Percentiles rank a stretch among this genome's conserved stretches.
Conservation (phyloP, 2,113 vertebrate species). For the Ophiodon elongatus region DNA sequence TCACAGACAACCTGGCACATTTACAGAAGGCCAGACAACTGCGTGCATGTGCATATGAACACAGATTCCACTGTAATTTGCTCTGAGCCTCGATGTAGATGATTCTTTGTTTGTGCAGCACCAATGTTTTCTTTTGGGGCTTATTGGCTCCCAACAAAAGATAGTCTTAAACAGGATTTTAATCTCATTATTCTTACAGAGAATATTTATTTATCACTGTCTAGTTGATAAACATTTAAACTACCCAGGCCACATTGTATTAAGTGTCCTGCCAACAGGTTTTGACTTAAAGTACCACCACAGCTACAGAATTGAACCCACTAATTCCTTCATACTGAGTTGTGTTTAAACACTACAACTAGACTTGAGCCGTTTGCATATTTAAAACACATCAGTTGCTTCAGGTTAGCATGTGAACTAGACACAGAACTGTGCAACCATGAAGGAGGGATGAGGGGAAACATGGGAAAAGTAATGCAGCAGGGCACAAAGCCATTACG, state of each 20-base stretch:
- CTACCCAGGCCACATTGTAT: not conserved
- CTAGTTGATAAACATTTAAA: conserved; percentile 30
- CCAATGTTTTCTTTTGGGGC: conserved; percentile 20
- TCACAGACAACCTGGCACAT: conserved; percentile 75
- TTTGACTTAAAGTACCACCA: not conserved
- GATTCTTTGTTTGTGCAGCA: conserved; percentile 43
- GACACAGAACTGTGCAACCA: conserved; percentile 57
- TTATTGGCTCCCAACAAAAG: conserved; percentile 30
- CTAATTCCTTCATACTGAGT: not conserved
- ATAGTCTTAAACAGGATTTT: conserved; percentile 34
- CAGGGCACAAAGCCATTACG: conserved; percentile 77
- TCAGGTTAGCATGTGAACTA: conserved; percentile 54
- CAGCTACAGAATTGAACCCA: not conserved
- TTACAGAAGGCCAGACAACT: conserved; percentile 70
- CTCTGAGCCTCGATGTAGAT: conserved; percentile 39
- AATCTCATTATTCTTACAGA: conserved; percentile 54
- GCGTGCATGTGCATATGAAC: conserved; percentile 56
- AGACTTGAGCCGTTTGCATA: conserved; percentile 34
- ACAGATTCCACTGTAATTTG: conserved; percentile 49
- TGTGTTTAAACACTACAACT: conserved; percentile 24
- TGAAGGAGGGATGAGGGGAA: conserved; percentile 72
- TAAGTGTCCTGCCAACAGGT: conserved; percentile 34
- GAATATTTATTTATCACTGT: conserved; percentile 32
- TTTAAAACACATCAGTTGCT: conserved; percentile 50
- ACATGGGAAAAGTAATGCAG: conserved; percentile 73